Evolutionary conservation across 1,140 invertebrate genomes (phyloP).

Genomic region (Diuraphis noxia): DNA sequence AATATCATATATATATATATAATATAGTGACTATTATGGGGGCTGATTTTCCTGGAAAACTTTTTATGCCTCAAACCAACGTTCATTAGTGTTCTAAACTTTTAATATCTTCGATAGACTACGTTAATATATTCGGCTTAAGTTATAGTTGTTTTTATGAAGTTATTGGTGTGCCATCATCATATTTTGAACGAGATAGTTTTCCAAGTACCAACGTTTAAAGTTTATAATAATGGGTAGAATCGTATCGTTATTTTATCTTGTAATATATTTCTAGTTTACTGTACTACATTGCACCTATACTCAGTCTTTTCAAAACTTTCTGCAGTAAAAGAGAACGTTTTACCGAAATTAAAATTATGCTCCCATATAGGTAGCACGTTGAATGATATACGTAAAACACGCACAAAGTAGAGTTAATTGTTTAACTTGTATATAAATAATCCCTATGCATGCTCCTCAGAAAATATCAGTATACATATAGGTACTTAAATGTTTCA

Average conservation of each 20-base stretch:
- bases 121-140: neutral
- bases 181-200: conserved; percentile 37
- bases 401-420: neutral
- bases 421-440: neutral
- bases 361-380: no score
- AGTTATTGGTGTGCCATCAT: conserved; percentile 24
- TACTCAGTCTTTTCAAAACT: neutral
- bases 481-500: neutral
- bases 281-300: neutral
- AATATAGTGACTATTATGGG: neutral
- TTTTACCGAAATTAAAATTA: conserved; percentile 8
- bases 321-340: neutral
- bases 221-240: neutral
- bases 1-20: neutral
- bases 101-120: neutral
- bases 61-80: conserved; percentile 15
- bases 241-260: conserved; percentile 26
- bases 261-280: conserved; percentile 30
- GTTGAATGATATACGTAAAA: neutral
- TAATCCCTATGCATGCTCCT: neutral
- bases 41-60: neutral
- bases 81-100: conserved; percentile 13
- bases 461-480: neutral
- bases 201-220: conserved; percentile 1
- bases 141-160: conserved; percentile 7